phyloP scores from a whole-genome alignment of 1,140 invertebrate species.

The Sycophaga agraensis region DNA sequence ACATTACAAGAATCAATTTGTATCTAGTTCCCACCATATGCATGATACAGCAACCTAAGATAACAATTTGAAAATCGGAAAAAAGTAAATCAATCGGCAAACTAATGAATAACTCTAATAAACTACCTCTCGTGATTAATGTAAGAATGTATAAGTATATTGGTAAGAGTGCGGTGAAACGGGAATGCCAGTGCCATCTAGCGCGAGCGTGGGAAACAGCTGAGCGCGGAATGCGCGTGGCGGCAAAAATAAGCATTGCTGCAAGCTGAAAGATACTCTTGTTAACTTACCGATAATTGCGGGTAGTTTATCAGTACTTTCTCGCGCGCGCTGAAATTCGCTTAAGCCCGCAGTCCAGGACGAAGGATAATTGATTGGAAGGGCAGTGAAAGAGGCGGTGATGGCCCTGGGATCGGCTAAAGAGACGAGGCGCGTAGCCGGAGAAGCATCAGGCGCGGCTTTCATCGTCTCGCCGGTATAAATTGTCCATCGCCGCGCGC shows the following conservation, averaged over 20 bases:
- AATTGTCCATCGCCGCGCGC: not conserved
- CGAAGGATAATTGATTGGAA: not conserved
- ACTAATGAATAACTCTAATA: no score
- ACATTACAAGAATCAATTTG: no score
- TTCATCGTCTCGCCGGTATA: no score
- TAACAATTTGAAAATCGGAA: no score
- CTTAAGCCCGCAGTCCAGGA: not conserved
- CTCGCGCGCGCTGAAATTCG: no score
- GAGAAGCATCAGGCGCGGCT: not conserved
- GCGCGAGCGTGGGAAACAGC: constrained; percentile 14
- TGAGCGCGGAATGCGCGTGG: not conserved
- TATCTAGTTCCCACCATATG: no score
- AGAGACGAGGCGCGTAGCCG: not conserved
- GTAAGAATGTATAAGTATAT: no score
- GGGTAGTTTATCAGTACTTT: not conserved
- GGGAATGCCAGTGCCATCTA: constrained; percentile 39
- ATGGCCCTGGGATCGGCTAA: not conserved
- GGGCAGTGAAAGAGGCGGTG: not conserved
- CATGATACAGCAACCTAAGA: no score
- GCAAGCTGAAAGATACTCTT: not conserved
- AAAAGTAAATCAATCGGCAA: no score
- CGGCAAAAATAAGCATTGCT: constrained; percentile 8
- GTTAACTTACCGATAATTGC: constrained; percentile 4
- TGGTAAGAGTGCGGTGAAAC: no score
- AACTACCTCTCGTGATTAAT: no score